phyloP scores from a whole-genome alignment of 1,140 invertebrate species.

The Danaus melanippus region DNA sequence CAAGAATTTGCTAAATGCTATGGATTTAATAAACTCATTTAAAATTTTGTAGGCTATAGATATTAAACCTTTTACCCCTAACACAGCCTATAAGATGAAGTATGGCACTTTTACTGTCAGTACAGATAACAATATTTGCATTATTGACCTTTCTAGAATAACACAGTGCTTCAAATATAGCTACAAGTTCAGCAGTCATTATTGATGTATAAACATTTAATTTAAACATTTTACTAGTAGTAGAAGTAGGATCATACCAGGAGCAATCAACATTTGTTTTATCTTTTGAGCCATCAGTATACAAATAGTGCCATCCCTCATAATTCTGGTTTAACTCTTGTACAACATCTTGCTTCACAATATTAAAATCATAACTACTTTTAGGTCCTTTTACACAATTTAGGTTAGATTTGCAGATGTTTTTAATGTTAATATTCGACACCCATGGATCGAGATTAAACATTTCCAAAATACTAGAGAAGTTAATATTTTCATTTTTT shows the following conservation, averaged over 20 bases:
- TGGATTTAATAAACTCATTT: slow-evolving; percentile 1
- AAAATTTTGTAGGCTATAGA: slow-evolving; percentile 9
- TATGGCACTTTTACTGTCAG: slow-evolving; percentile 6
- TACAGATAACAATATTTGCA: slow-evolving; percentile 4
- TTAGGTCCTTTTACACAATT: not conserved
- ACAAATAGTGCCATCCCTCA: too few species aligned
- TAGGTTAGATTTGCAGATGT: slow-evolving; percentile 4
- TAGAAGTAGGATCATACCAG: not conserved
- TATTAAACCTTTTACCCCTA: slow-evolving; percentile 2
- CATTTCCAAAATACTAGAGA: slow-evolving; percentile 4
- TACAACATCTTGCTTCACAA: not conserved
- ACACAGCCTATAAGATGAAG: slow-evolving; percentile 6
- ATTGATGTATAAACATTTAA: slow-evolving; percentile 1
- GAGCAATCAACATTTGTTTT: too few species aligned
- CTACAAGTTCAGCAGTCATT: slow-evolving; percentile 7
- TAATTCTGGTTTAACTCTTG: slow-evolving; percentile 8
- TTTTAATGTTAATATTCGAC: slow-evolving; percentile 2
- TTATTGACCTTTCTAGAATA: slow-evolving; percentile 1
- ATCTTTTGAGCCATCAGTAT: too few species aligned
- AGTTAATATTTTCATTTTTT: not conserved
- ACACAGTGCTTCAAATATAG: slow-evolving; percentile 6
- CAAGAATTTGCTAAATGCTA: not conserved
- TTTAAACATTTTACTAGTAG: slow-evolving; percentile 3
- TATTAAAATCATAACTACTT: slow-evolving; percentile 1
- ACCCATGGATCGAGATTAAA: slow-evolving; percentile 8